phyloP scores from a whole-genome alignment of 2,797 vertebrate species.

The Rhinophrynus dorsalis region DNA sequence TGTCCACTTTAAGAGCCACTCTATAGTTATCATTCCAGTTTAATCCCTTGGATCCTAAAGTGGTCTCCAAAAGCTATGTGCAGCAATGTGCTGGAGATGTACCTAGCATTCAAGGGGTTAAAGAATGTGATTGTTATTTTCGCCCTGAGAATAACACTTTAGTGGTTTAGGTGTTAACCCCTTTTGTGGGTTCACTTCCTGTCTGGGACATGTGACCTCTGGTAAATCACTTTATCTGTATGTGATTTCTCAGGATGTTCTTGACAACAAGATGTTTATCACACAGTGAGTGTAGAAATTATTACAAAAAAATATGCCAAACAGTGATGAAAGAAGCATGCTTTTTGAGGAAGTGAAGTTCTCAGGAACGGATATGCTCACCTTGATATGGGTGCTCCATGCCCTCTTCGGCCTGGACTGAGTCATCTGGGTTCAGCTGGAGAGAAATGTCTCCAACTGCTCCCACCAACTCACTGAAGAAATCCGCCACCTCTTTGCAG shows the following conservation, averaged over 20 bases:
- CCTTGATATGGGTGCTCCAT: slow-evolving; percentile 94
- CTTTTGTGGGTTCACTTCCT: slow-evolving; percentile 22
- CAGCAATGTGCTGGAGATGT: no score
- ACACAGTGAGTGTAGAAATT: not conserved
- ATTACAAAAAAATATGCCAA: not conserved
- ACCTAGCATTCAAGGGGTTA: no score
- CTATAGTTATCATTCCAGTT: no score
- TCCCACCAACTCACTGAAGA: slow-evolving; percentile 88
- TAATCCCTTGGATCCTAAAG: no score
- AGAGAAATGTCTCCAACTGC: slow-evolving; percentile 89
- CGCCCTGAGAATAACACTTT: not conserved
- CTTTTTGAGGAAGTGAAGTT: no score
- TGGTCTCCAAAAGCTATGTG: no score
- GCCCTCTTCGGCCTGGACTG: slow-evolving; percentile 80
- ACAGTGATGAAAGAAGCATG: not conserved
- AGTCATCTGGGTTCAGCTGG: slow-evolving; percentile 83
- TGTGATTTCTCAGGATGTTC: not conserved
- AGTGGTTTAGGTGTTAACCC: slow-evolving; percentile 13
- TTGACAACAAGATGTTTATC: not conserved
- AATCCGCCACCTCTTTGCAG: slow-evolving; percentile 86
- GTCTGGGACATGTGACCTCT: not conserved
- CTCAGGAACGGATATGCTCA: slow-evolving; percentile 32
- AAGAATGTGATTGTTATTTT: not conserved
- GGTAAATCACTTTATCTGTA: not conserved
- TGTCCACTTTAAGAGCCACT: no score